A percentile compares a stretch with the other conserved stretches of the same genome.
Evolutionary conservation across 2,888 invertebrate genomes (phyloP).

Genomic region (Drosophila picticornis): DNA sequence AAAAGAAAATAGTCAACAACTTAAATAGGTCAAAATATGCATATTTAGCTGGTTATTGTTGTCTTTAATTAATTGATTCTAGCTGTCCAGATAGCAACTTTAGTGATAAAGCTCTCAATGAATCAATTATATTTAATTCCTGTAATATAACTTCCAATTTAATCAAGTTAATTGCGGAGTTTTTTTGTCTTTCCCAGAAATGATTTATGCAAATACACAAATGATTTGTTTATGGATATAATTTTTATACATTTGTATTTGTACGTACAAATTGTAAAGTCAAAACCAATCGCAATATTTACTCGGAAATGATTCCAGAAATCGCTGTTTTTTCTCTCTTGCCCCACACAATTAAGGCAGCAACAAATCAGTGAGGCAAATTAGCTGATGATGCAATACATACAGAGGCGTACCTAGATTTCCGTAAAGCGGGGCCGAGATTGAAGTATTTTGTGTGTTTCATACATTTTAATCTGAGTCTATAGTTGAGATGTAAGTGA

Average conservation of each 20-base stretch:
- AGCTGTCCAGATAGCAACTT: not conserved
- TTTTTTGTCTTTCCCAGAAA: not conserved
- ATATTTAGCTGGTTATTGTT: not conserved
- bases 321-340: constrained; percentile 1
- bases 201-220: not conserved
- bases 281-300: not conserved
- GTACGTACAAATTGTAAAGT: not conserved
- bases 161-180: not conserved
- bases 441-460: not conserved
- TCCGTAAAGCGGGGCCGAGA: not conserved
- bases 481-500: not conserved
- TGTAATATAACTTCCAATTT: not conserved
- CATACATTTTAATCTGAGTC: not conserved
- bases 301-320: constrained; percentile 9
- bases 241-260: not conserved
- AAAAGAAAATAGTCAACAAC: not conserved
- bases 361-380: not conserved
- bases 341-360: not conserved
- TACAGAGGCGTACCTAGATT: not conserved
- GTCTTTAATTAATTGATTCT: not conserved
- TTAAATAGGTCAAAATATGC: not conserved
- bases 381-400: constrained; percentile 43
- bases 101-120: not conserved
- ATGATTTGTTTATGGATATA: not conserved
- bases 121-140: not conserved